phyloP scores from a whole-genome alignment of 2,113 vertebrate genomes.

The Centropristis striata region DNA sequence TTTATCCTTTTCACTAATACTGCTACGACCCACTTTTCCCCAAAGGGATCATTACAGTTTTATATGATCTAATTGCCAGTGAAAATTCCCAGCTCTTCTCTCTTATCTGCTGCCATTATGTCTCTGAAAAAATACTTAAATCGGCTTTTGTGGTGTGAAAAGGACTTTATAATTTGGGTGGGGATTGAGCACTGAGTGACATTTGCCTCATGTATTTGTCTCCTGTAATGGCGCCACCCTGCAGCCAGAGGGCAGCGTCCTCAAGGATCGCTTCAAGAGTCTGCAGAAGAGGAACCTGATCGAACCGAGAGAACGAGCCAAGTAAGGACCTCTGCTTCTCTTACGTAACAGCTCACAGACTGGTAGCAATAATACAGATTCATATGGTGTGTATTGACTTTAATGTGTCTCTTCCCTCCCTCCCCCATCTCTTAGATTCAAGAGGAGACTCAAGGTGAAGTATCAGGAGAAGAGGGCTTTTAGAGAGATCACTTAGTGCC shows the following conservation, averaged over 20 bases:
- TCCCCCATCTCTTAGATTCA: conserved; percentile 85
- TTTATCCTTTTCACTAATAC: conserved; percentile 46
- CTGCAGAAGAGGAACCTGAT: conserved; percentile 94
- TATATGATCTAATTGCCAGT: conserved; percentile 39
- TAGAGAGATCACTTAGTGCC: conserved; percentile 85
- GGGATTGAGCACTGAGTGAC: conserved; percentile 11
- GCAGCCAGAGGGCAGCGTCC: conserved; percentile 92
- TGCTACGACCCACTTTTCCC: conserved; percentile 30
- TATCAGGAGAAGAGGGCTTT: conserved; percentile 92
- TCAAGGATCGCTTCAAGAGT: conserved; percentile 93
- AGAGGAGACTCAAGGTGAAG: conserved; percentile 90
- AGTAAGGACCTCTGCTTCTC: conserved; percentile 82
- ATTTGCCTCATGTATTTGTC: conserved; percentile 20
- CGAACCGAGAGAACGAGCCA: conserved; percentile 92
- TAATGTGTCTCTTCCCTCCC: neutral
- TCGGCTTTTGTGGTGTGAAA: conserved; percentile 32
- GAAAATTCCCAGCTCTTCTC: conserved; percentile 4
- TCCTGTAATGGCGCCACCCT: conserved; percentile 38
- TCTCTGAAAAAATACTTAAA: conserved; percentile 32
- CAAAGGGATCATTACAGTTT: conserved; percentile 20
- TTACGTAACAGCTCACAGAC: conserved; percentile 33
- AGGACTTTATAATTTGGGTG: conserved; percentile 38
- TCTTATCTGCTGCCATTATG: conserved; percentile 43
- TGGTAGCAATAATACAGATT: neutral
- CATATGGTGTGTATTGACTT: conserved; percentile 2